Evolutionary conservation across 2,888 invertebrate genomes (phyloP).

Genomic region (Desoria tigrina): DNA sequence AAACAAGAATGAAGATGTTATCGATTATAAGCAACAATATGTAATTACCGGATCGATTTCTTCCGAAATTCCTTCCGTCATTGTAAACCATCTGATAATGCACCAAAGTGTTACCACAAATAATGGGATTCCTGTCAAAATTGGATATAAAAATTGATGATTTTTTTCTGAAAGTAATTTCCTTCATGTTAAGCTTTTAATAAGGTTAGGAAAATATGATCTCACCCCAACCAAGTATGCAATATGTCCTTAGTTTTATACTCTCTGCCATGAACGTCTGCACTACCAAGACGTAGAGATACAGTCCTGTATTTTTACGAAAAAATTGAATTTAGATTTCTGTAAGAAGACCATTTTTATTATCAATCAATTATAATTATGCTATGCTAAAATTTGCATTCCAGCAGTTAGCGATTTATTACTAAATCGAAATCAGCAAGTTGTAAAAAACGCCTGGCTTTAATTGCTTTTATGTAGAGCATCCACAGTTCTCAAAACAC

Average conservation of each 20-base stretch:
- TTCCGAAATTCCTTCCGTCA: background rate
- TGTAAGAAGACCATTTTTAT: no score
- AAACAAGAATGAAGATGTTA: no score
- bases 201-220: no score
- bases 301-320: constrained; percentile 65
- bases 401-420: no score
- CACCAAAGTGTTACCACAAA: constrained; percentile 33
- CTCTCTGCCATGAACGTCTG: constrained; percentile 86
- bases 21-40: constrained; percentile 3
- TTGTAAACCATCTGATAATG: constrained; percentile 28
- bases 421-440: no score
- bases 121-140: constrained; percentile 30
- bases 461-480: no score
- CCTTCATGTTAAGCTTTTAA: background rate
- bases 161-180: background rate
- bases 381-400: no score
- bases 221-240: constrained; percentile 87
- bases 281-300: constrained; percentile 83
- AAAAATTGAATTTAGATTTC: no score
- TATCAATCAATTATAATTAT: no score
- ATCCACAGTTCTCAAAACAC: no score
- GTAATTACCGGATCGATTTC: background rate
- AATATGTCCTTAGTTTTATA: constrained; percentile 77
- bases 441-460: no score
- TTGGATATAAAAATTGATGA: background rate